These are phyloP conservation scores for Ptilonorhynchus violaceus DNA, from an alignment of 2,113 vertebrate genomes.

Conservation along the genomic window DNA sequence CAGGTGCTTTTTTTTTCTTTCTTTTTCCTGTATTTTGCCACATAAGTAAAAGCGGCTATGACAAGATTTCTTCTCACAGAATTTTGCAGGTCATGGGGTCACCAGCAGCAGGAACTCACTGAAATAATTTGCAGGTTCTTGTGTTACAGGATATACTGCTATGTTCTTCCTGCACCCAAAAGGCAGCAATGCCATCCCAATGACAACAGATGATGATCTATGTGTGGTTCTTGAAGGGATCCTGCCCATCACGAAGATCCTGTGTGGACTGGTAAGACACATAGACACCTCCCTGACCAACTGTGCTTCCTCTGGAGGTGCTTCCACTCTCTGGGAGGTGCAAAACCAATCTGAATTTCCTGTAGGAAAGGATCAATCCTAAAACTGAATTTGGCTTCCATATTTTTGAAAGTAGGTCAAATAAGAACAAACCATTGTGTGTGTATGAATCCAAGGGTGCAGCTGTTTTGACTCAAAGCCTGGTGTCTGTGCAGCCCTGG, in stretches of 20 bases:
- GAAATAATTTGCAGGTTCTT: neutral
- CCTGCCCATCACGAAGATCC: neutral
- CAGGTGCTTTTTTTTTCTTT: neutral
- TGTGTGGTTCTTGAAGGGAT: fast-evolving
- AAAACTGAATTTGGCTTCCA: neutral
- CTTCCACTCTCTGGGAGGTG: neutral
- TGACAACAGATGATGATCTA: neutral
- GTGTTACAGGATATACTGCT: neutral
- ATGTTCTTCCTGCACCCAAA: neutral
- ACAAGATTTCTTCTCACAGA: neutral
- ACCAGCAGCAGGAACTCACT: neutral
- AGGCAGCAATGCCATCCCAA: neutral
- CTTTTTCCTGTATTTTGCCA: neutral
- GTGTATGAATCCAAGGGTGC: neutral
- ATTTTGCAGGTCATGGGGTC: neutral
- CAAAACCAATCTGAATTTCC: neutral
- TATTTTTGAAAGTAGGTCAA: neutral
- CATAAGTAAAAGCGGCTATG: neutral
- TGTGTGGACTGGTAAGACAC: neutral
- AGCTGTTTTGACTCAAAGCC: neutral
- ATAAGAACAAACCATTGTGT: neutral
- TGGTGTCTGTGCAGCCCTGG: neutral
- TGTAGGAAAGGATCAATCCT: neutral
- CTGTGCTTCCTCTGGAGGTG: neutral
- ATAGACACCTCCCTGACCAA: neutral